Percentiles rank a stretch among this genome's conserved stretches.
Conservation (phyloP, 1,140 invertebrate genomes). For the Drosophila pectinifera region DNA sequence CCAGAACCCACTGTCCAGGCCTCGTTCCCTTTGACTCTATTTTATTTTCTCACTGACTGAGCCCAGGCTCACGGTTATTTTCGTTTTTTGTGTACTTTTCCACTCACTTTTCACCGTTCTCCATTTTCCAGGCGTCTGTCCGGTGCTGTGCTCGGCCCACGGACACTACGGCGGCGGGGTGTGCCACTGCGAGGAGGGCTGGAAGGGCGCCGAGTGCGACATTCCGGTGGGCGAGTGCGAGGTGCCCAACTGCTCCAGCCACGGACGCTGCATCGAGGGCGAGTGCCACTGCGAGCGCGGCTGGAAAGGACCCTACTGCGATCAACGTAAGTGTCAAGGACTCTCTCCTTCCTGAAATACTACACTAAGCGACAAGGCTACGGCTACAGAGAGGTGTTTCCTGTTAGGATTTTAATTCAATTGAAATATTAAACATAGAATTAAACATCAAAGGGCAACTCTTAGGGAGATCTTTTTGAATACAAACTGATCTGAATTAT, state of each 20-base stretch:
- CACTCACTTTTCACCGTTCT: slow-evolving; percentile 7
- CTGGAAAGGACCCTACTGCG: slow-evolving; percentile 94
- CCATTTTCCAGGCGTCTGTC: slow-evolving; percentile 93
- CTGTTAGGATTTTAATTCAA: no score
- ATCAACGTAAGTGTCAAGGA: slow-evolving; percentile 89
- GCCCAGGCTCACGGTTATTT: slow-evolving; percentile 13
- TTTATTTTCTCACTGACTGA: slow-evolving; percentile 14
- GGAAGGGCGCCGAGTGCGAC: slow-evolving; percentile 98
- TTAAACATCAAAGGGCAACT: no score
- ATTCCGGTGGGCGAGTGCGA: slow-evolving; percentile 96
- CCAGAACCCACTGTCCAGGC: neutral
- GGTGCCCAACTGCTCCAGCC: slow-evolving; percentile 95
- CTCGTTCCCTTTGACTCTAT: no score
- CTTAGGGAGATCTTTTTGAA: no score
- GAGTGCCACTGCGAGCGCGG: slow-evolving; percentile 95
- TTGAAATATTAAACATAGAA: neutral
- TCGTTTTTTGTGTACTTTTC: no score
- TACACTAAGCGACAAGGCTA: neutral
- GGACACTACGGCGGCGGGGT: slow-evolving; percentile 97
- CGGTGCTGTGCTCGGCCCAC: slow-evolving; percentile 97
- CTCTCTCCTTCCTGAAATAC: neutral
- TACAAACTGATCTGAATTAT: no score
- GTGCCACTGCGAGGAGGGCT: slow-evolving; percentile 98
- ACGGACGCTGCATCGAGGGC: slow-evolving; percentile 95
- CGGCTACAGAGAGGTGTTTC: no score